Percentiles rank a stretch among this genome's conserved stretches.
Evolutionary conservation across 2,113 vertebrate species (phyloP).

Genomic region (Athene noctua): DNA sequence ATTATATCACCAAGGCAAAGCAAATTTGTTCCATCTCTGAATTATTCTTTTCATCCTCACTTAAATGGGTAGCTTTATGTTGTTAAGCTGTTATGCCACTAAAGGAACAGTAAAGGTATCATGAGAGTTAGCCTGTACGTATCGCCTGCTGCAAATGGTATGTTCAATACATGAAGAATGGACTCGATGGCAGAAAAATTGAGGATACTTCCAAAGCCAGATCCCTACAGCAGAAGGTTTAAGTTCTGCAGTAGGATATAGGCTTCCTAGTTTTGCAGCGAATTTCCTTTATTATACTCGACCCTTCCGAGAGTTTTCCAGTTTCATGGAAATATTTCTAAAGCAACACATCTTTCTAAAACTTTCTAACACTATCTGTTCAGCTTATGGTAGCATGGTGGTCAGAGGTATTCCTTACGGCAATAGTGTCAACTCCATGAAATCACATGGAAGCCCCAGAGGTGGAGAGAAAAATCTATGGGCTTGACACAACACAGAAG

Average conservation of each 20-base stretch:
- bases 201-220: not conserved
- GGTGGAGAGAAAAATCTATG: not conserved
- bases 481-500: not conserved
- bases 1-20: not conserved
- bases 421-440: not conserved
- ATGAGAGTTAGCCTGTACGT: not conserved
- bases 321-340: conserved; percentile 17
- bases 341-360: conserved; percentile 26
- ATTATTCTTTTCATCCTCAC: not conserved
- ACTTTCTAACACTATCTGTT: not conserved
- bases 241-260: not conserved
- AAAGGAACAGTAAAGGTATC: not conserved
- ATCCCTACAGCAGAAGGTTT: not conserved
- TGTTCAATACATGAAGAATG: not conserved
- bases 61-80: not conserved
- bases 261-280: not conserved
- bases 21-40: not conserved
- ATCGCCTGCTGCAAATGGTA: not conserved
- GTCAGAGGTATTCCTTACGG: not conserved
- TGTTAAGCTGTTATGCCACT: not conserved
- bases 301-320: conserved; percentile 18
- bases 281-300: not conserved
- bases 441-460: not conserved
- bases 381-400: not conserved
- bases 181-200: not conserved